Evolutionary conservation across 1,140 invertebrate species (phyloP), one percentile per base, ranked within the genome.

Genomic region (Macrobrachium rosenbergii): DNA sequence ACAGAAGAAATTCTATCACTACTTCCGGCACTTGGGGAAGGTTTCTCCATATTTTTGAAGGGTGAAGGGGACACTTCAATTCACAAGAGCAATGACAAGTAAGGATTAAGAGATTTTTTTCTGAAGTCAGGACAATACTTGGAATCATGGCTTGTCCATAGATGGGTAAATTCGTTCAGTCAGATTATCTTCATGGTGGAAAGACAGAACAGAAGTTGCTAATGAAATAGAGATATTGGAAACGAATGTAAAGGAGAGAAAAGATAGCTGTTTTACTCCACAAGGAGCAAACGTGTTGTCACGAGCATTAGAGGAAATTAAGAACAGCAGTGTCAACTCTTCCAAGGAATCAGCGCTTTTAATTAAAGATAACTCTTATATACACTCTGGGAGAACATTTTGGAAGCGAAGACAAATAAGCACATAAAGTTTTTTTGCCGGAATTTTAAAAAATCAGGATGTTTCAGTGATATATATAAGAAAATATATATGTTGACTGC

Each of bases 251-350:
- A 58, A 79, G 23, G 75, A 79, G 59, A 79, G 59, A 37, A 79
- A 79, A 79, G 59, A 79, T 23, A 60, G 59, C 59, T 21, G 77
- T 79, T 79, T 79, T 3, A 79, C 62, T 79, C 77, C 77, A 79
- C 77, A 79, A 5, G 52, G 45, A 79, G 59, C 58, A 19, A 79
- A 79, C n/a, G 52, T 79, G 77, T 79, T 79, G 45, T 21, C 23
- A 79, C 58, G 59, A 17, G 62, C 59, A 37, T 23, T 60, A 79
- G 52, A 79, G 37, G 77, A 79, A 79, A 8, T 14, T 62, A 21
- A 45, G 62, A 59, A 79, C 3, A 37, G 59, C 77, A 60, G 59
- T 79, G 77, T 60, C 58, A 79, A 79, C 7, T 77, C 52, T 6
- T 77, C 37, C 28, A 45, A 59, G 59, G 62, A 52, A 37, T 60